Percentiles rank a stretch among this genome's conserved stretches.
Conservation (phyloP, 2,797 vertebrate genomes). For the Echiichthys vipera region DNA sequence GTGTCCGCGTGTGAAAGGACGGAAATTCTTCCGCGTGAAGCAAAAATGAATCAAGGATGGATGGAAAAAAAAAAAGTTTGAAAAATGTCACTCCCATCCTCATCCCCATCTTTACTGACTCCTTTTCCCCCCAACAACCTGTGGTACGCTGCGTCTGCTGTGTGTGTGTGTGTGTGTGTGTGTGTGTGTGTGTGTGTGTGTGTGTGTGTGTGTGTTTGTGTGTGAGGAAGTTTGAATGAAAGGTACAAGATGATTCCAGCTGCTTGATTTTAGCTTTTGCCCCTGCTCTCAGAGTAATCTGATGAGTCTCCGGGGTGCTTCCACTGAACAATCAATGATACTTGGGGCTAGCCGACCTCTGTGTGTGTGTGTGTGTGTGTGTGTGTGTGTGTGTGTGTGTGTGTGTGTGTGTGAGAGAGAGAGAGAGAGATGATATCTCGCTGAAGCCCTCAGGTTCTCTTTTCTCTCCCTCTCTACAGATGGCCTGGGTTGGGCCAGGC, state of each 20-base stretch:
- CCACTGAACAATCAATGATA: constrained; percentile 68
- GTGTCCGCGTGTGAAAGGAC: constrained; percentile 3
- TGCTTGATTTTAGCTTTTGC: constrained; percentile 56
- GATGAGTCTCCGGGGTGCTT: constrained; percentile 65
- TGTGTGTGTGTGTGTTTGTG: neutral
- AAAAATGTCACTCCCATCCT: constrained; percentile 7
- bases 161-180: neutral
- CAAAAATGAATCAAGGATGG: neutral
- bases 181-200: constrained; percentile 22
- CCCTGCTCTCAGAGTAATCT: constrained; percentile 61
- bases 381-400: constrained; percentile 16
- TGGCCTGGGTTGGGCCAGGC: constrained; percentile 62
- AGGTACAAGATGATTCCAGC: constrained; percentile 34
- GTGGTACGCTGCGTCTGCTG: constrained; percentile 29
- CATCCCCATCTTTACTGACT: constrained; percentile 2
- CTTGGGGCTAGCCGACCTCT: constrained; percentile 40
- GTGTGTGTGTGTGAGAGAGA: neutral
- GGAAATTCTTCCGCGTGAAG: neutral
- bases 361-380: constrained; percentile 22
- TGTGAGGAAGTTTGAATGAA: constrained; percentile 58
- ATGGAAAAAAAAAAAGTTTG: neutral
- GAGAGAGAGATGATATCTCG: constrained; percentile 33
- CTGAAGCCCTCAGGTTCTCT: constrained; percentile 60
- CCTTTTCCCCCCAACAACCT: constrained; percentile 35
- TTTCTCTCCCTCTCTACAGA: constrained; percentile 67